phyloP scores from a whole-genome alignment of 92 coral and sea anemone genomes.

The Heliopora coerulea region DNA sequence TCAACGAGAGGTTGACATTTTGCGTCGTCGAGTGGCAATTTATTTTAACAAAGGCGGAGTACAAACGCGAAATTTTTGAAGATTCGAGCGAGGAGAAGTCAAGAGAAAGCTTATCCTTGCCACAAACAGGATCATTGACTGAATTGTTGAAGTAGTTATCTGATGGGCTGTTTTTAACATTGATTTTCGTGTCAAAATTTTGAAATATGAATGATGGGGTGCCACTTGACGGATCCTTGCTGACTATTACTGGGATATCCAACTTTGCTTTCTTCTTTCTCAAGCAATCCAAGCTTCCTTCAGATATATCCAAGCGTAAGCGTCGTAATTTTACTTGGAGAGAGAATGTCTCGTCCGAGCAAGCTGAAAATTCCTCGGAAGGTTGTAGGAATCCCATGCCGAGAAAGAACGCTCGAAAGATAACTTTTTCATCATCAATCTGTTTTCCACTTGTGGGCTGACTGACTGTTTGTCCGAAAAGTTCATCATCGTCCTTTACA shows the following conservation, averaged over 20 bases:
- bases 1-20: slow-evolving; percentile 75
- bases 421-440: slow-evolving; percentile 93
- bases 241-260: slow-evolving; percentile 13
- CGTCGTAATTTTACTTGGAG: slow-evolving; percentile 35
- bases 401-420: slow-evolving; percentile 83
- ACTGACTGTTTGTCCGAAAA: slow-evolving; percentile 95
- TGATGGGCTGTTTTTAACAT: slow-evolving; percentile 15
- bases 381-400: slow-evolving; percentile 44
- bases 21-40: slow-evolving; percentile 80
- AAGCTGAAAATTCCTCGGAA: slow-evolving; percentile 33
- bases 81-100: not conserved
- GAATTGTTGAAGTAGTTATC: not conserved
- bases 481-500: slow-evolving; percentile 38
- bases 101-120: slow-evolving; percentile 11
- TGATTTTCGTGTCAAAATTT: slow-evolving; percentile 34
- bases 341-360: slow-evolving; percentile 15
- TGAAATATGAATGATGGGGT: slow-evolving; percentile 36
- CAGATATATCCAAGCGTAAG: slow-evolving; percentile 33
- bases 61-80: not conserved
- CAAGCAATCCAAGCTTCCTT: slow-evolving; percentile 29
- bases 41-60: slow-evolving; percentile 43
- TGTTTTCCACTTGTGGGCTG: slow-evolving; percentile 99
- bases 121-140: slow-evolving; percentile 3
- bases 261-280: slow-evolving; percentile 21
- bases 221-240: slow-evolving; percentile 7